Conservation (phyloP, 2,113 vertebrate species). For the Sinosuthora webbiana region DNA sequence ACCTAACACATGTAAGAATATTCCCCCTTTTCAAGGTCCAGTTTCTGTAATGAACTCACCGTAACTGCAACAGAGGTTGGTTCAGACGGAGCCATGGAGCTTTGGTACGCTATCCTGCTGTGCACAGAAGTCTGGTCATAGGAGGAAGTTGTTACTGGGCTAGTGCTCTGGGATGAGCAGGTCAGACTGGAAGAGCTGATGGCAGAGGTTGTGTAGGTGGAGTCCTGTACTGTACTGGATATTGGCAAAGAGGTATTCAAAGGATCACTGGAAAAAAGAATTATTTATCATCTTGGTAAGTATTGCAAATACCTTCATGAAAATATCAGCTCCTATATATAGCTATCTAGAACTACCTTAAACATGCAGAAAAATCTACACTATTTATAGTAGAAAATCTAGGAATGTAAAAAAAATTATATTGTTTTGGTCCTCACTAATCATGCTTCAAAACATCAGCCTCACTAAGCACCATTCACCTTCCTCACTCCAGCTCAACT, state of each 20-base stretch:
- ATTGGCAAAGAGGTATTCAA: conserved; percentile 78
- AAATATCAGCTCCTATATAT: neutral
- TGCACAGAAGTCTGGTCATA: conserved; percentile 77
- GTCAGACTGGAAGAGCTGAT: conserved; percentile 73
- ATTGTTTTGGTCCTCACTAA: neutral
- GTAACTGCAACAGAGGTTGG: conserved; percentile 43
- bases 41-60: conserved; percentile 52
- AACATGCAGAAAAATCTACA: neutral
- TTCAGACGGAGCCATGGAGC: conserved; percentile 62
- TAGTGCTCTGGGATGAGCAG: conserved; percentile 71
- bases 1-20: neutral
- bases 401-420: neutral
- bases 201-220: conserved; percentile 71
- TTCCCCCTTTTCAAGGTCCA: neutral
- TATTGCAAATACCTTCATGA: neutral
- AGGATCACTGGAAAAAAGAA: conserved; percentile 75
- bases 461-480: neutral
- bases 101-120: conserved; percentile 75
- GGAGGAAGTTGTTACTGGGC: conserved; percentile 70
- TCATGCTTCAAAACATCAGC: neutral
- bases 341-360: neutral
- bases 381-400: neutral
- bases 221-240: conserved; percentile 75
- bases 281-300: neutral
- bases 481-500: neutral